Evolutionary conservation across 2,797 vertebrate genomes (phyloP).

Genomic region (Gadopsis marmoratus): DNA sequence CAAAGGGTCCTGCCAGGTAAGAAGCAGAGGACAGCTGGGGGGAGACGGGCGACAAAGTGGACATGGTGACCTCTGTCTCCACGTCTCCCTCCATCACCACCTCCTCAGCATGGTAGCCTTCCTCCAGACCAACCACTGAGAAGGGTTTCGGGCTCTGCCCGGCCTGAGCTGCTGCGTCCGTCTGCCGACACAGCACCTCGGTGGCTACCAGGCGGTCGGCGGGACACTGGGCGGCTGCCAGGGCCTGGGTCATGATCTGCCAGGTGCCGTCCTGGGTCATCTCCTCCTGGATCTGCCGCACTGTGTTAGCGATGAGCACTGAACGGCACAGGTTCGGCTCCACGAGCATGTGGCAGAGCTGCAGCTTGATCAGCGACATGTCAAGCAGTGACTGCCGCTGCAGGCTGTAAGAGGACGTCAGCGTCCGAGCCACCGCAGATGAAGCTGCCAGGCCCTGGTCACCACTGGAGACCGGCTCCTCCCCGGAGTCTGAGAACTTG

Average conservation of each 20-base stretch:
- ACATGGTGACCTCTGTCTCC: conserved; percentile 77
- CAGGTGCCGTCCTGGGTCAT: conserved; percentile 97
- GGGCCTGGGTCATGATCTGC: conserved; percentile 88
- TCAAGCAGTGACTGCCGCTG: conserved; percentile 97
- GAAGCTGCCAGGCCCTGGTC: conserved; percentile 85
- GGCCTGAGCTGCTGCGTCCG: conserved; percentile 80
- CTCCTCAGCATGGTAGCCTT: conserved; percentile 80
- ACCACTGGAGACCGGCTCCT: conserved; percentile 83
- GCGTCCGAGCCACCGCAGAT: conserved; percentile 66
- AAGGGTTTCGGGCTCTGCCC: conserved; percentile 81
- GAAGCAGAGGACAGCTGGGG: conserved; percentile 73
- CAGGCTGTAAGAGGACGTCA: conserved; percentile 89
- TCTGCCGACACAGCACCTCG: conserved; percentile 90
- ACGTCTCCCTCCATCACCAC: conserved; percentile 81
- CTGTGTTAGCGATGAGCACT: conserved; percentile 97
- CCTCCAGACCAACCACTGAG: conserved; percentile 71
- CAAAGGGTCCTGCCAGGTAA: conserved; percentile 80
- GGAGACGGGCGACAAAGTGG: conserved; percentile 72
- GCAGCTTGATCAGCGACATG: conserved; percentile 98
- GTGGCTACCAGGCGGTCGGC: conserved; percentile 91
- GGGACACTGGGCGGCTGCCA: conserved; percentile 84
- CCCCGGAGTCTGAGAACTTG: conserved; percentile 90
- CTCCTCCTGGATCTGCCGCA: conserved; percentile 98
- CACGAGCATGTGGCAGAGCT: conserved; percentile 98
- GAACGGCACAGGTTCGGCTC: conserved; percentile 97